Evolutionary conservation across 2,888 invertebrate genomes (phyloP).

Genomic region (Tanypteryx hageni): DNA sequence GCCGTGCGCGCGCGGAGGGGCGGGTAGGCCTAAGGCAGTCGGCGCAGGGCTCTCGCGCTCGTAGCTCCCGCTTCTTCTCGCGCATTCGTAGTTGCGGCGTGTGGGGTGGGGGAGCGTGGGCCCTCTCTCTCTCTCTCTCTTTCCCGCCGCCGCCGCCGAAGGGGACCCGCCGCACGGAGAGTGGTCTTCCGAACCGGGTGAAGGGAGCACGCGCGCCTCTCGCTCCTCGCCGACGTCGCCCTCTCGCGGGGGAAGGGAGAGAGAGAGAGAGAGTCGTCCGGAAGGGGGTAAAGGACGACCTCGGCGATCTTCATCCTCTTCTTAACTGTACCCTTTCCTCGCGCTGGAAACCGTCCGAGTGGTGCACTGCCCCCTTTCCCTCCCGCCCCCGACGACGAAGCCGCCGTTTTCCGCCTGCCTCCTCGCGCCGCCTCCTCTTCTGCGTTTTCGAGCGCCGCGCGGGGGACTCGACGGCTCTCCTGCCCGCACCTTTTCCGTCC

Average conservation of each 20-base stretch:
- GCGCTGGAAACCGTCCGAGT: conserved; percentile 9
- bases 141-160: neutral
- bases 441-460: conserved; percentile 5
- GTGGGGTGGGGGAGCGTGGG: neutral
- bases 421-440: neutral
- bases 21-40: conserved; percentile 55
- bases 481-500: neutral
- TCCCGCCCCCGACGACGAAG: neutral
- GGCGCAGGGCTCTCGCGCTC: conserved; percentile 58
- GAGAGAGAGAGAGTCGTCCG: neutral
- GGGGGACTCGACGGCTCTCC: neutral
- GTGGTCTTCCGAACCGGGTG: neutral
- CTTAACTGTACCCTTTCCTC: neutral
- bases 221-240: neutral
- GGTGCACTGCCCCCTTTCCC: neutral
- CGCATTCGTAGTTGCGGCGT: neutral
- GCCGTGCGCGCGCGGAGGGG: neutral
- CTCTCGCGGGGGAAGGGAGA: neutral
- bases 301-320: neutral
- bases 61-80: neutral
- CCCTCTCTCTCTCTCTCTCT: neutral
- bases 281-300: neutral
- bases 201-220: neutral
- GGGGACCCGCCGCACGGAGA: neutral
- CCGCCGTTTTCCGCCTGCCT: neutral